These are phyloP conservation scores for Sipunculus nudus DNA, from an alignment of 2,888 invertebrate genomes.

Conservation along the genomic window DNA sequence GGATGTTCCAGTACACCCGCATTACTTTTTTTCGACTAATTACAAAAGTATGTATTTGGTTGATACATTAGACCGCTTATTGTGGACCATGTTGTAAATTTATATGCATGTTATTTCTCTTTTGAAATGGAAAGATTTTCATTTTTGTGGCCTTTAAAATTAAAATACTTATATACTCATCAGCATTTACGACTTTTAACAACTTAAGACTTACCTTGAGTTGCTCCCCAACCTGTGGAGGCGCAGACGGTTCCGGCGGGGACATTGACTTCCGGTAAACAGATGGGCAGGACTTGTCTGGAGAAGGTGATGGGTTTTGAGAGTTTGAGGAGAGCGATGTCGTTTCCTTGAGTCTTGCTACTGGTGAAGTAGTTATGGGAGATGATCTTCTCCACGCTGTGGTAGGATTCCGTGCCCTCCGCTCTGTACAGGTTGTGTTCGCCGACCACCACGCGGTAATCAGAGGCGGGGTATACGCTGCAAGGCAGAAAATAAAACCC, in stretches of 20 bases:
- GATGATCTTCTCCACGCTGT: slow-evolving; percentile 14
- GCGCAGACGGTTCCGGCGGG: slow-evolving; percentile 19
- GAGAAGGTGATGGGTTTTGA: slow-evolving; percentile 13
- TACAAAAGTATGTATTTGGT: too few species aligned
- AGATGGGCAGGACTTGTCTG: slow-evolving; percentile 26
- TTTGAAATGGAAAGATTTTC: too few species aligned
- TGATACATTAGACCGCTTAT: too few species aligned
- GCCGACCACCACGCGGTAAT: neutral
- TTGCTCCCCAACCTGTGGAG: slow-evolving; percentile 34
- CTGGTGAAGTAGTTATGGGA: slow-evolving; percentile 24
- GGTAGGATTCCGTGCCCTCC: neutral
- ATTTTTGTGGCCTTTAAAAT: too few species aligned
- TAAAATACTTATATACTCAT: too few species aligned
- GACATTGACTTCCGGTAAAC: slow-evolving; percentile 18
- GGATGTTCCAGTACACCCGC: too few species aligned
- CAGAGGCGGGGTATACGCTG: too few species aligned
- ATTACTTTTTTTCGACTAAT: too few species aligned
- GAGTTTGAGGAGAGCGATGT: slow-evolving; percentile 31
- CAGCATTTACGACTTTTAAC: too few species aligned
- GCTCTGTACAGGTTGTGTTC: neutral
- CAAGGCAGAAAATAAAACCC: too few species aligned
- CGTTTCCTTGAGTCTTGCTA: slow-evolving; percentile 16
- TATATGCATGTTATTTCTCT: too few species aligned
- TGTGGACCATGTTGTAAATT: too few species aligned
- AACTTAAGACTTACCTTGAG: neutral